Conservation (phyloP, 2,113 vertebrate species). For the Tragelaphus imberbis region DNA sequence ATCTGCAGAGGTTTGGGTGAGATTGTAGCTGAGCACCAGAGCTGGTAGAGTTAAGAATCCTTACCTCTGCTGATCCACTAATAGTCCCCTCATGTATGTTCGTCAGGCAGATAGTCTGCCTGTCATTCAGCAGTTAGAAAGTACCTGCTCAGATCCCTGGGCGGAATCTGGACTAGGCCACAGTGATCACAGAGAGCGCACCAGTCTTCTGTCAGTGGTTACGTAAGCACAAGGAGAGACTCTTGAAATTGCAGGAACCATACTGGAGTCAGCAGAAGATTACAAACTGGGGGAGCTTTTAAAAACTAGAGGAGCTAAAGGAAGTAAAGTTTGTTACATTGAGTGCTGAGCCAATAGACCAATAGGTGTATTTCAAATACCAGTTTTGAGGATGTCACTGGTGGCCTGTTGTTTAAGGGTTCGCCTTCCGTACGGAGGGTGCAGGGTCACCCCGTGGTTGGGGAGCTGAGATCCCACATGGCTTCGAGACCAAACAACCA, state of each 20-base stretch:
- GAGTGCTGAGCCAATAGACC: neutral
- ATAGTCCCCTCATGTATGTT: neutral
- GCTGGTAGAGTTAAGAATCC: neutral
- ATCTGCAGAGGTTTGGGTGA: neutral
- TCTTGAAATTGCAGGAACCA: neutral
- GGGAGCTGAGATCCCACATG: neutral
- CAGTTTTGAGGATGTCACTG: neutral
- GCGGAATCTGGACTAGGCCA: neutral
- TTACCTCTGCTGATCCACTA: neutral
- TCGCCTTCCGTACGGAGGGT: rapidly evolving
- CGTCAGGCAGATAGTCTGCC: neutral
- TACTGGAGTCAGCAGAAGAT: neutral
- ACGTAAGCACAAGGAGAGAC: neutral
- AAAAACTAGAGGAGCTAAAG: neutral
- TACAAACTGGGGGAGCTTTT: neutral
- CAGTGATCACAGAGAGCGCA: rapidly evolving
- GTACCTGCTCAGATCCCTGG: neutral
- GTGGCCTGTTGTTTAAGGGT: neutral
- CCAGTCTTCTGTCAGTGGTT: neutral
- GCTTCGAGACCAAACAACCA: neutral
- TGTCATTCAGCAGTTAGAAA: neutral
- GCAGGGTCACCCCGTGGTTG: neutral
- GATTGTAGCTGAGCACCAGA: neutral
- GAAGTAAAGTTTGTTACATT: neutral
- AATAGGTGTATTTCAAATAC: neutral